Conservation (phyloP, 2,797 vertebrate genomes). For the Lutjanus argentimaculatus region DNA sequence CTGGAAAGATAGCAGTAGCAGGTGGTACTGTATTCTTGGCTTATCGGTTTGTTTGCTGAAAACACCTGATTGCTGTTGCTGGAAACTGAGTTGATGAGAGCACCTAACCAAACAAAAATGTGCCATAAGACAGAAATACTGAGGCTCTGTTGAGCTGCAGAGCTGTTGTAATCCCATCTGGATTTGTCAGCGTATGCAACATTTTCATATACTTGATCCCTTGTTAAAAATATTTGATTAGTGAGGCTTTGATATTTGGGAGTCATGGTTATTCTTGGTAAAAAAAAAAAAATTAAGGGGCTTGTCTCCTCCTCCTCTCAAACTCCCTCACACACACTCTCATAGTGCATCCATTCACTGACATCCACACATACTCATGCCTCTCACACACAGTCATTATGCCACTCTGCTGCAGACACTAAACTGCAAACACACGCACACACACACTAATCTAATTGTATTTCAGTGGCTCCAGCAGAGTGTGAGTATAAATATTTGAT, state of each 20-base stretch:
- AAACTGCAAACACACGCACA: conserved; percentile 1
- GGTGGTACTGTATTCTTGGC: neutral
- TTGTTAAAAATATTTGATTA: neutral
- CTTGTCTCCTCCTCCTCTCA: neutral
- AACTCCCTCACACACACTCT: neutral
- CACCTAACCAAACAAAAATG: neutral
- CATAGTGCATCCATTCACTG: neutral
- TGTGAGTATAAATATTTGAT: conserved; percentile 76
- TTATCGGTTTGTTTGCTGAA: neutral
- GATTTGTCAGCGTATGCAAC: neutral
- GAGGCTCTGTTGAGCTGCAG: neutral
- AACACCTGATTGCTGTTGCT: neutral
- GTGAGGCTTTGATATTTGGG: neutral
- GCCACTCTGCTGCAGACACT: conserved; percentile 24
- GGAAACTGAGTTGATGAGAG: neutral
- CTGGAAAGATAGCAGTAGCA: neutral
- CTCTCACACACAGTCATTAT: conserved; percentile 22
- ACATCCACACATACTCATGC: neutral
- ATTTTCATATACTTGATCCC: neutral
- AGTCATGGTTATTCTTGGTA: neutral
- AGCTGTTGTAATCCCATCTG: neutral
- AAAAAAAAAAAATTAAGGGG: neutral
- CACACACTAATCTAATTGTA: conserved; percentile 51
- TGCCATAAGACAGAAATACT: neutral
- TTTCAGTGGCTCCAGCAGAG: conserved; percentile 51